phyloP scores from a whole-genome alignment of 1,140 invertebrate species.

The Aphaenogaster floridana region DNA sequence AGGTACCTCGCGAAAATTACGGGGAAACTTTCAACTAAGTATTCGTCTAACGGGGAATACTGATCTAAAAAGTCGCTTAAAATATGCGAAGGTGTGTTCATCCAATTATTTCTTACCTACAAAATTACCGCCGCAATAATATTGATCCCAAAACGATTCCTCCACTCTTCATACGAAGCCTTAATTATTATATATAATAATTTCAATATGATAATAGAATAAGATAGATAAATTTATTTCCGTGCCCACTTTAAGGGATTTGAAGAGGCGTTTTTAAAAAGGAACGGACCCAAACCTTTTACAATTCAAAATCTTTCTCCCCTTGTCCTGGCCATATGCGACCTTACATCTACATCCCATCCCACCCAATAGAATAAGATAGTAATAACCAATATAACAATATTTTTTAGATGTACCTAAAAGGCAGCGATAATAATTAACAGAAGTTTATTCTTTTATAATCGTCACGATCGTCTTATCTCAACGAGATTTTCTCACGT shows the following conservation, averaged over 20 bases:
- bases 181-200: neutral
- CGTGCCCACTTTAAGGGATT: too few species aligned
- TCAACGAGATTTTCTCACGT: constrained; percentile 35
- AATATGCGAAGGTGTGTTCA: constrained; percentile 13
- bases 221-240: neutral
- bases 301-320: too few species aligned
- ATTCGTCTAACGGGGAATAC: constrained; percentile 18
- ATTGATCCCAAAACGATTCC: neutral
- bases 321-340: too few species aligned
- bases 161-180: neutral
- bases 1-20: constrained; percentile 43
- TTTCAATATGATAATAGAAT: neutral
- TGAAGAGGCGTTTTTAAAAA: too few species aligned
- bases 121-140: constrained; percentile 9
- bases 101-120: neutral
- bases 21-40: constrained; percentile 42
- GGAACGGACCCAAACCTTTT: too few species aligned
- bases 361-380: neutral
- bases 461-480: neutral
- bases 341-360: too few species aligned
- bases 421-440: neutral
- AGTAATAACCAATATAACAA: neutral
- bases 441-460: neutral
- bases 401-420: neutral
- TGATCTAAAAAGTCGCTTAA: constrained; percentile 41